Evolutionary conservation across 2,113 vertebrate species (phyloP).

Genomic region (Phylloscopus trochilus): DNA sequence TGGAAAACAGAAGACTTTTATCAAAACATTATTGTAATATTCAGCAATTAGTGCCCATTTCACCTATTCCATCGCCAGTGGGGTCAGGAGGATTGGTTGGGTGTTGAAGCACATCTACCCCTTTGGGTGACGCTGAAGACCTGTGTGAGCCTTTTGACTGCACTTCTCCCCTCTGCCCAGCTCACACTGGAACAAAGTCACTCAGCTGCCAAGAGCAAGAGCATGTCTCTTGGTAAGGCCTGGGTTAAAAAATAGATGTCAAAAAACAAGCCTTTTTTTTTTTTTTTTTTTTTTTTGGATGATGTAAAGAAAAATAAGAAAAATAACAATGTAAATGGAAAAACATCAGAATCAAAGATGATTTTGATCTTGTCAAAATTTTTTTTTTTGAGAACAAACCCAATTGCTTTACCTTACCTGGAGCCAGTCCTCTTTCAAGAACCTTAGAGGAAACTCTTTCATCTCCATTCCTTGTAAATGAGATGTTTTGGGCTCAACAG

Average conservation of each 20-base stretch:
- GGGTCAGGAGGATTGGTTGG: conserved; percentile 13
- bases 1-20: conserved; percentile 10
- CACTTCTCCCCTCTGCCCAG: background rate
- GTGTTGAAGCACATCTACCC: background rate
- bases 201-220: background rate
- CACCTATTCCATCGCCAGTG: background rate
- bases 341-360: background rate
- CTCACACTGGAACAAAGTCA: background rate
- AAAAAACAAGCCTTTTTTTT: background rate
- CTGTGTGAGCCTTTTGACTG: background rate
- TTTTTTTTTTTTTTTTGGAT: background rate
- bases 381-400: background rate
- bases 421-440: background rate
- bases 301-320: background rate
- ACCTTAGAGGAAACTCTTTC: background rate
- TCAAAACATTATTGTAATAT: background rate
- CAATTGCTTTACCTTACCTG: background rate
- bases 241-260: background rate
- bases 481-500: background rate
- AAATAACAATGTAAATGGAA: background rate
- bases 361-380: background rate
- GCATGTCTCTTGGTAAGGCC: background rate
- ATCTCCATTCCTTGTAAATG: background rate
- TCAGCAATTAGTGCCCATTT: conserved; percentile 17
- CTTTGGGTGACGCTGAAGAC: background rate